phyloP scores from a whole-genome alignment of 1,140 invertebrate species.

The Latrodectus geometricus region DNA sequence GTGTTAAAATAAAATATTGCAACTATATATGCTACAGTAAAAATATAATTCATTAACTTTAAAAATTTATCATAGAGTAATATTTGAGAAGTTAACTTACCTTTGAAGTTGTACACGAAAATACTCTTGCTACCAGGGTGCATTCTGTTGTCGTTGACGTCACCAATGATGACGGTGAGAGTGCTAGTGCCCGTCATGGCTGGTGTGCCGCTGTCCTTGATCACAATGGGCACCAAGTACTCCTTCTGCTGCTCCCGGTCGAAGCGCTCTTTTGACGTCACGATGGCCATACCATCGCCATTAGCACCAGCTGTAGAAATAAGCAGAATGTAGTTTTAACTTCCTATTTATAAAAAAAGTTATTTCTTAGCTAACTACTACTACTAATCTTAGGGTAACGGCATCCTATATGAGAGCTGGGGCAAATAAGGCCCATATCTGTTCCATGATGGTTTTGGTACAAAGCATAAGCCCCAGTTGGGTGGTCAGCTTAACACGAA shows the following conservation, averaged over 20 bases:
- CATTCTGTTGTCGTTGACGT: conserved; percentile 97
- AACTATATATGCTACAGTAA: no score
- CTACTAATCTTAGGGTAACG: no score
- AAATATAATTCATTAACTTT: no score
- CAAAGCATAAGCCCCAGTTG: no score
- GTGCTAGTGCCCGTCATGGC: conserved; percentile 97
- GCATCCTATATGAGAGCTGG: no score
- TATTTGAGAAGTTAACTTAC: conserved; percentile 72
- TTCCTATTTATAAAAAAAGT: no score
- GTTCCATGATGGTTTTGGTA: no score
- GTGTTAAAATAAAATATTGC: no score
- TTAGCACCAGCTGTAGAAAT: conserved; percentile 79
- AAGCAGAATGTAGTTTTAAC: neutral
- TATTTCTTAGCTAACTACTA: no score
- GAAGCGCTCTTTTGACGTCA: conserved; percentile 89
- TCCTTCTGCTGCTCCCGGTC: conserved; percentile 96
- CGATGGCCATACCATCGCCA: conserved; percentile 94
- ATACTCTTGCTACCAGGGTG: conserved; percentile 95
- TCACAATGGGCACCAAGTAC: conserved; percentile 93
- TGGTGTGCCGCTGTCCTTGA: conserved; percentile 90
- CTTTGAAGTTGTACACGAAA: conserved; percentile 93
- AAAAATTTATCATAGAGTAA: no score
- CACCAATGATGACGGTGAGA: conserved; percentile 94
- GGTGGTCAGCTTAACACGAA: no score
- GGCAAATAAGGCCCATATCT: no score